Evolutionary conservation across 2,797 vertebrate species (phyloP), one percentile per base, ranked within the genome.

Genomic region (Pseudochaenichthys georgianus): DNA sequence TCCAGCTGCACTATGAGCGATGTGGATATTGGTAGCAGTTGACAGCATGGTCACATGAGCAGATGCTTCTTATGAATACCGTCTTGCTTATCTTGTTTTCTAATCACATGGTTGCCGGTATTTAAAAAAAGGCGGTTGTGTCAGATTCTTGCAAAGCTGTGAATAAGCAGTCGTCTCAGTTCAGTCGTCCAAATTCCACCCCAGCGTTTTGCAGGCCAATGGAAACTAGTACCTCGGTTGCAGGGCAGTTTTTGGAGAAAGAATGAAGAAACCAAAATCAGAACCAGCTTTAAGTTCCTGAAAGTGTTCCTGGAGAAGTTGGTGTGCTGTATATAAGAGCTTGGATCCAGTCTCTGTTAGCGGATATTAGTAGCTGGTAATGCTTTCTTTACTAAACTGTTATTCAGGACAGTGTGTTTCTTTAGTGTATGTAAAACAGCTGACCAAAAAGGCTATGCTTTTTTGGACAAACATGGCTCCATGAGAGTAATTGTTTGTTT

Each of bases 251-350:
- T 21, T 55, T 77, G 70, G 28, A 67, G 73, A 69, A 63, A 47
- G 47, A 81, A 59, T 64, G 48, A 28, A 66, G 57, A 52, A 67
- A 51, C 62, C 52, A 55, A 81, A 81, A 84, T 77, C 42, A 63
- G 46, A 79, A 71, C 45, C 63, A 77, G 57, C 66, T 64, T 66
- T 12, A 34, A 67, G 48, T 64, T 76, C 45, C 41, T 73, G 53
- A 75, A 75, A 47, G 59, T 64, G 28, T 67, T 74, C 68, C 70
- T 79, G 17, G 78, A 81, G 71, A 77, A 59, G 21, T 17, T 31
- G 31, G n/a, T 66, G 55, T 19, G 9, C 42, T 28, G 53, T 9
- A 75, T 48, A 3, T 67, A 66, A 54, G 21, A 9, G 15, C 11
- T 53, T 10, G 2, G 31, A 48, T 10, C n/a, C 13, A n/a, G 11